A percentile compares a stretch with the other conserved stretches of the same genome.
Conservation (phyloP, 2,113 vertebrate genomes). For the Esox niger region DNA sequence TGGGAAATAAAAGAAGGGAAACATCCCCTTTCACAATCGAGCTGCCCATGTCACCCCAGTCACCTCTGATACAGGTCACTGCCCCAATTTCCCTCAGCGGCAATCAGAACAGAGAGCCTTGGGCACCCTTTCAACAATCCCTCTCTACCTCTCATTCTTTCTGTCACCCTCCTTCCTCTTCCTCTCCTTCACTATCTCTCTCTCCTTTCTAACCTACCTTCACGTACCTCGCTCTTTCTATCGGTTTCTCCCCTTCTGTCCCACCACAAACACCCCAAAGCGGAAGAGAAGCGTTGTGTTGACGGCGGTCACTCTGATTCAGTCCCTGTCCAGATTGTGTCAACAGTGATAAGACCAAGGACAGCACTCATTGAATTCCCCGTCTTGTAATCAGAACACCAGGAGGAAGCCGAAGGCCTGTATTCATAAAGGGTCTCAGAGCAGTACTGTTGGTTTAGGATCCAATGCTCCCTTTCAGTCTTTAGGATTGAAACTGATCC, state of each 20-base stretch:
- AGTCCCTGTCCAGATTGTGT: background rate
- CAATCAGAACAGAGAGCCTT: background rate
- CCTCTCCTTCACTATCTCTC: background rate
- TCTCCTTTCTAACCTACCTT: background rate
- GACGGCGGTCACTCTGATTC: background rate
- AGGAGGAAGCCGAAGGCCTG: background rate
- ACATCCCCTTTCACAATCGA: background rate
- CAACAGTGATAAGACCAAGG: background rate
- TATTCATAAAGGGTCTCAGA: no score
- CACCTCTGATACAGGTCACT: constrained; percentile 3
- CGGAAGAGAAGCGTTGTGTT: background rate
- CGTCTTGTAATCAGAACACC: background rate
- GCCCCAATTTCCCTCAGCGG: background rate
- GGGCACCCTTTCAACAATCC: background rate
- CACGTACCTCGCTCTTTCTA: background rate
- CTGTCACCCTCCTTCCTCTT: background rate
- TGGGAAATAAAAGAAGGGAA: background rate
- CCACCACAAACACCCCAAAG: background rate
- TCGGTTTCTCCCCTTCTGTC: background rate
- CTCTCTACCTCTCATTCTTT: background rate
- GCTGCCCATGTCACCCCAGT: background rate
- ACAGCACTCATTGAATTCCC: background rate
- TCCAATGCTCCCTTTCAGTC: no score
- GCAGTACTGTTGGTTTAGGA: no score
- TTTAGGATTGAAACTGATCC: no score